Evolutionary conservation across 2,113 vertebrate genomes (phyloP), one percentile per base, ranked within the genome.

Genomic region (Rhynchomys soricoides): DNA sequence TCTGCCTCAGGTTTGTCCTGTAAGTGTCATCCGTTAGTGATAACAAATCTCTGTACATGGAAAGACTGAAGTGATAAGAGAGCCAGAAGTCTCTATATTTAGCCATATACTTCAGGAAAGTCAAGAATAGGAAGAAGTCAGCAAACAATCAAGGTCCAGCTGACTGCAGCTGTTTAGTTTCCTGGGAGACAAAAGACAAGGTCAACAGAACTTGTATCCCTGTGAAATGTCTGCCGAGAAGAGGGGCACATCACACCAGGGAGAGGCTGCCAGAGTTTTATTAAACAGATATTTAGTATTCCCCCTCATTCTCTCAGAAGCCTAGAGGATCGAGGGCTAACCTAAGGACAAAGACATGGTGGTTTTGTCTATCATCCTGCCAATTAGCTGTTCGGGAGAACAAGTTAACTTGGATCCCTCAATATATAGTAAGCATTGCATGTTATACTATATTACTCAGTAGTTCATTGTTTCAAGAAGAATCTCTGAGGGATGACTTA

Each of bases 181-280:
- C 70, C 70, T 57, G n/a, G 79, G 95, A 96, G 81, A 96, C 87
- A 90, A 91, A 71, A 93, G 92, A 91, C 97, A 89, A 95, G 91
- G 93, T 96, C 94, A 97, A 66, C 26, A 89, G 87, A 45, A 96
- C 45, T 66, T 57, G 43, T 75, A 29, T 13, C 79, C 78, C 66
- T n/a, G 66, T 50, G 71, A 82, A 85, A 90, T 15, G 89, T 68
- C 88, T 89, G 52, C 87, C 86, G 55, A 66, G 90, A 62, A 57
- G 57, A 96, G 73, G 31, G 34, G 83, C 94, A 71, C 5, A 16
- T 66, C 92, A 71, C 7, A 26, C n/a, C 45, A 29, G n/a, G 45
- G 48, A 93, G 37, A 50, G 88, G 77, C n/a, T 71, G 50, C 22
- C 92, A 64, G 70, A 12, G 5, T 78, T 90, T 68, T 91, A 91